Percentiles rank a stretch among this genome's conserved stretches.
These are phyloP conservation scores for Lasioglossum pauxillum DNA, from an alignment of 2,888 invertebrate species.

Conservation along the genomic window DNA sequence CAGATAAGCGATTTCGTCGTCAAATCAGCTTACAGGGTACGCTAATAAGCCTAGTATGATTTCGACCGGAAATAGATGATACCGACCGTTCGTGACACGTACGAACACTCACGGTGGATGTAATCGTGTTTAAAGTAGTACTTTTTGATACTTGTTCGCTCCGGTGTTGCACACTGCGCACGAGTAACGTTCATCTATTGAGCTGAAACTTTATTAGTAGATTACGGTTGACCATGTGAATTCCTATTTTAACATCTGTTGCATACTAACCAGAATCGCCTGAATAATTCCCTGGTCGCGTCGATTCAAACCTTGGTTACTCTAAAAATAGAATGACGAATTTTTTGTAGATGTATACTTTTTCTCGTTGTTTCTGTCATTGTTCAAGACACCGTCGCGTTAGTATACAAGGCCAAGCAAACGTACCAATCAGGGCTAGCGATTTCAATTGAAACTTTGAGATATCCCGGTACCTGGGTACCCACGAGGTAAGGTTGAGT, in stretches of 20 bases:
- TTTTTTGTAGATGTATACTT: not conserved
- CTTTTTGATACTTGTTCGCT: constrained; percentile 46
- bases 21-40: constrained; percentile 49
- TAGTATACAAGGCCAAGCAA: too few relatives aligned
- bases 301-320: not conserved
- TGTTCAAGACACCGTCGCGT: too few relatives aligned
- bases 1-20: constrained; percentile 41
- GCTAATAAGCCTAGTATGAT: constrained; percentile 49
- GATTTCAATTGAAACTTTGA: too few relatives aligned
- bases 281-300: not conserved
- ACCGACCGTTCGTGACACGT: constrained; percentile 45
- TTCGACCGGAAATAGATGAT: constrained; percentile 59
- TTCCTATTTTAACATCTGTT: constrained; percentile 4
- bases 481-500: too few relatives aligned
- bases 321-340: not conserved
- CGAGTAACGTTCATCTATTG: not conserved
- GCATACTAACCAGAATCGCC: not conserved
- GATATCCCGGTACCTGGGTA: too few relatives aligned
- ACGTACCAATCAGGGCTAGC: too few relatives aligned
- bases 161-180: not conserved
- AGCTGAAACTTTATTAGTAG: not conserved
- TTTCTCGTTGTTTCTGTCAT: too few relatives aligned
- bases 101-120: constrained; percentile 27
- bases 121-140: constrained; percentile 44
- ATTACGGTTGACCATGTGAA: not conserved